Percentiles rank a stretch among this genome's conserved stretches.
Conservation (phyloP, 2,888 invertebrate species). For the Tetragonula carbonaria region DNA sequence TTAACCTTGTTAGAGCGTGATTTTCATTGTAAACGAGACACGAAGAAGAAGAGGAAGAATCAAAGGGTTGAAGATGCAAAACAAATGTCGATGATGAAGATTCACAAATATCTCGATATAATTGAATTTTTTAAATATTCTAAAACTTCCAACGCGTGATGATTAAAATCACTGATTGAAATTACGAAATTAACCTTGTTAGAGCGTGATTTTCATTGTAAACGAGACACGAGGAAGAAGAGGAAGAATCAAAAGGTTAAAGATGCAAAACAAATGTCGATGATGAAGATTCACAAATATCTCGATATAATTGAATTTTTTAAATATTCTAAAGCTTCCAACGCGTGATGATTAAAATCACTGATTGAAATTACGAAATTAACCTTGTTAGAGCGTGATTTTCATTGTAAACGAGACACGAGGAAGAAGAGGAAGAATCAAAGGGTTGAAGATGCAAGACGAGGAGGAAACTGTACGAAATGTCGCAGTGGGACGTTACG, state of each 20-base stretch:
- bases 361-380: neutral
- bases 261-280: neutral
- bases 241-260: neutral
- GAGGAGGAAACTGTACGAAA: constrained; percentile 42
- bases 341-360: neutral
- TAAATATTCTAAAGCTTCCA: neutral
- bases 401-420: neutral
- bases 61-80: too few species aligned
- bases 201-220: neutral
- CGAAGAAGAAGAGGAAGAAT: too few species aligned
- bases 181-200: neutral
- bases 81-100: too few species aligned
- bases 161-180: neutral
- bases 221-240: neutral
- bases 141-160: neutral
- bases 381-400: neutral
- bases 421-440: neutral
- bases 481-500: constrained; percentile 61
- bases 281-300: neutral
- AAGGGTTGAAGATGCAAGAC: neutral
- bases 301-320: neutral
- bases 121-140: neutral
- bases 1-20: neutral
- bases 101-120: neutral
- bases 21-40: too few species aligned